phyloP scores from a whole-genome alignment of 2,113 vertebrate genomes.

The Chaetodon auriga region DNA sequence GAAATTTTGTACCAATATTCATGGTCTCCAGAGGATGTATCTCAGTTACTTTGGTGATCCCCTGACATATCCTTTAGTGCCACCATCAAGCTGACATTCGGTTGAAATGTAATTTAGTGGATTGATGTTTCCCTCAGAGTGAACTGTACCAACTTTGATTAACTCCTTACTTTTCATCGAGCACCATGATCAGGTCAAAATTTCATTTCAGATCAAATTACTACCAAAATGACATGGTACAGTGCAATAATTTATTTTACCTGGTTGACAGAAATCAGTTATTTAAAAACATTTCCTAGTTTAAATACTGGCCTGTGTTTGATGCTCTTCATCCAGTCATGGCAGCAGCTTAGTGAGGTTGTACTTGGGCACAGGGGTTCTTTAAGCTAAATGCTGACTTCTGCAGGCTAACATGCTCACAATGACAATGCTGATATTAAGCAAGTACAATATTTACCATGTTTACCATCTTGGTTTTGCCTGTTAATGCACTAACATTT shows the following conservation, averaged over 20 bases:
- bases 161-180: too few relatives aligned
- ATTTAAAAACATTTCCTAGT: background rate
- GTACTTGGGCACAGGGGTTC: background rate
- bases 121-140: too few relatives aligned
- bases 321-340: background rate
- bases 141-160: background rate
- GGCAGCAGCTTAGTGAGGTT: background rate
- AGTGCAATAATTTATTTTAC: background rate
- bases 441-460: background rate
- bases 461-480: background rate
- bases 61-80: background rate
- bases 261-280: background rate
- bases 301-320: background rate
- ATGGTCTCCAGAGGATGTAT: background rate
- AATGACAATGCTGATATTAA: background rate
- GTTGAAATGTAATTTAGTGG: background rate
- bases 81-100: background rate
- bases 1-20: background rate
- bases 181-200: background rate
- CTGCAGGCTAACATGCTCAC: background rate
- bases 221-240: background rate
- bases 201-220: background rate
- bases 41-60: background rate
- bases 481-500: background rate
- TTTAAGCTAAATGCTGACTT: background rate